Evolutionary conservation across 1,140 invertebrate genomes (phyloP), one percentile per base, ranked within the genome.

Genomic region (Magallana gigas): DNA sequence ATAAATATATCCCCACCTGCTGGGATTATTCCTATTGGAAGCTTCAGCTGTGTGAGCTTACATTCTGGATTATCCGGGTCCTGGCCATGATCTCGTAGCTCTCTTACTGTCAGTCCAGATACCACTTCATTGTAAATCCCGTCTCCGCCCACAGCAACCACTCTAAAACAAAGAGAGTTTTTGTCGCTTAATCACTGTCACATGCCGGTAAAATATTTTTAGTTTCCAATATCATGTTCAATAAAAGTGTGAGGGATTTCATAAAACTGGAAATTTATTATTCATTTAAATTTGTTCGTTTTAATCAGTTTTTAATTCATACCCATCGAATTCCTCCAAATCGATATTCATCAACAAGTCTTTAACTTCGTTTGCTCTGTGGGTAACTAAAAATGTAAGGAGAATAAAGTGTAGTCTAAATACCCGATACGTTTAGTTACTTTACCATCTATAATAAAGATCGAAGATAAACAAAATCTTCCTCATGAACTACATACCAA

Each of bases 1-100:
- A 48, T 1, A 64, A 16, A 1, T 64, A 16, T 16, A 36, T 18
- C 11, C 16, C 2, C 36, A 90, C 89, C 90, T 36, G 90, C 91
- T 7, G 92, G 92, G 62, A 92, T 90, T 23, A 92, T 89, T 62
- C 92, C 92, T 23, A 92, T 68, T 4, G 91, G 91, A n/a, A 91
- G 11, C 4, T 48, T 57, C 16, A 84, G 60, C 11, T 87, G 81
- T 48, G 83, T 8, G 7, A 90, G 11, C 18, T 83, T 59, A 1
- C 82, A 82, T 23, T 90, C 86, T n/a, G 88, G 89, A 80, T 91
- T 88, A 62, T 92, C 83, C 12, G 60, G 83, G 71, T 91, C 85
- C 12, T 89, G 59, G 5, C 88, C 88, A 56, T 48, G 11, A 23
- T 90, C 48, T 60, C 87, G 87, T 76, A 91, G 90, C 8, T 88